phyloP scores from a whole-genome alignment of 2,797 vertebrate species.

The Hyperoplus immaculatus region DNA sequence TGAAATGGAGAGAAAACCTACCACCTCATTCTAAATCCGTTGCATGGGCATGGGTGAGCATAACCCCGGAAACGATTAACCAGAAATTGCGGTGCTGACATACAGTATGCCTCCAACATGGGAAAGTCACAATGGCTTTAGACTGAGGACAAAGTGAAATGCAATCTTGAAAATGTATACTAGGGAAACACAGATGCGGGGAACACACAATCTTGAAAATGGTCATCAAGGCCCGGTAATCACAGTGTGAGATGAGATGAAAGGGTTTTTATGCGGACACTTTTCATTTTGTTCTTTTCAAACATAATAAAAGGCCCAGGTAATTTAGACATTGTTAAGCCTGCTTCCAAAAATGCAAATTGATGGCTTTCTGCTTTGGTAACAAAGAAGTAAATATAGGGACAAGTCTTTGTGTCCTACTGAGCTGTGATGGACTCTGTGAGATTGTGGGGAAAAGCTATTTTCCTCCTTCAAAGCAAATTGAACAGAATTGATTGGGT shows the following conservation, averaged over 20 bases:
- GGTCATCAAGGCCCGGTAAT: constrained; percentile 2
- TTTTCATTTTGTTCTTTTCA: constrained; percentile 24
- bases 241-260: constrained; percentile 33
- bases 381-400: constrained; percentile 64
- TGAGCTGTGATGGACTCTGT: constrained; percentile 60
- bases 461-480: constrained; percentile 71
- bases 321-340: constrained; percentile 54
- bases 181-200: too few relatives aligned
- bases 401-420: constrained; percentile 56
- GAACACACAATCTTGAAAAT: not conserved
- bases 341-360: constrained; percentile 61
- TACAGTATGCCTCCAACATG: constrained; percentile 13
- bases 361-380: constrained; percentile 46
- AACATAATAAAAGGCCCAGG: constrained; percentile 27
- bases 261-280: constrained; percentile 30
- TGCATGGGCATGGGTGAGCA: constrained; percentile 28
- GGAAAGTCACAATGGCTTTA: constrained; percentile 28
- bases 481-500: constrained; percentile 65
- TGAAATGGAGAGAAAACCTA: constrained; percentile 39
- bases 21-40: constrained; percentile 64
- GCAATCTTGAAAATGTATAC: constrained; percentile 19
- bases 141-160: constrained; percentile 2
- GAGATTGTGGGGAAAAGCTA: constrained; percentile 53
- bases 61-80: constrained; percentile 59
- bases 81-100: constrained; percentile 59